These are phyloP conservation scores for Pheosia gnoma DNA, from an alignment of 2,888 invertebrate genomes.

Conservation along the genomic window DNA sequence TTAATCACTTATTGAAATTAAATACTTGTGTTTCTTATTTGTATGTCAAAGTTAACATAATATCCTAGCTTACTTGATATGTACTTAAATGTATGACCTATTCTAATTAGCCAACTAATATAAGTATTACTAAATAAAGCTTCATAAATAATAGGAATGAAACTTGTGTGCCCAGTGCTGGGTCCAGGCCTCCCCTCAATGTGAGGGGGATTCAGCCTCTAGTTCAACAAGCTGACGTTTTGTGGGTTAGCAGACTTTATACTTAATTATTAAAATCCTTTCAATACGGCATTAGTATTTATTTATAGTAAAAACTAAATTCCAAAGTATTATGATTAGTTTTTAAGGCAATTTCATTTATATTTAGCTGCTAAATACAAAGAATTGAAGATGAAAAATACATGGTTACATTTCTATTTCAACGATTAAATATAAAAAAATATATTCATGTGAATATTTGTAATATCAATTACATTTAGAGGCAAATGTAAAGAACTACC, in stretches of 20 bases:
- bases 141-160: conserved; percentile 41
- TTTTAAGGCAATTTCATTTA: conserved; percentile 7
- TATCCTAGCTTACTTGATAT: conserved; percentile 7
- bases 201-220: background rate
- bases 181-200: background rate
- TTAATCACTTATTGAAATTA: background rate
- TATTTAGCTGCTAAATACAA: conserved; percentile 20
- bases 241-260: background rate
- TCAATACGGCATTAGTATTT: conserved; percentile 18
- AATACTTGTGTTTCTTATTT: background rate
- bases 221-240: background rate
- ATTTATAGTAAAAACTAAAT: conserved; percentile 11
- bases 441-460: background rate
- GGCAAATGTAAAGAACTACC: background rate
- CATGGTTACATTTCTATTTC: conserved; percentile 1
- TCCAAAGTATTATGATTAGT: background rate
- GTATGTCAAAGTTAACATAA: background rate
- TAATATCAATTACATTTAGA: background rate
- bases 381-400: conserved; percentile 5
- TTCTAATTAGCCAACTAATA: conserved; percentile 2
- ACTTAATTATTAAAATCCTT: conserved; percentile 6
- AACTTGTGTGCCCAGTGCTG: conserved; percentile 9
- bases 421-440: conserved; percentile 6
- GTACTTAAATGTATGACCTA: background rate
- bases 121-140: conserved; percentile 25